Base-by-base conservation (phyloP, 2,113 vertebrate genomes). In the Neodontobutis hainanensis region DNA sequence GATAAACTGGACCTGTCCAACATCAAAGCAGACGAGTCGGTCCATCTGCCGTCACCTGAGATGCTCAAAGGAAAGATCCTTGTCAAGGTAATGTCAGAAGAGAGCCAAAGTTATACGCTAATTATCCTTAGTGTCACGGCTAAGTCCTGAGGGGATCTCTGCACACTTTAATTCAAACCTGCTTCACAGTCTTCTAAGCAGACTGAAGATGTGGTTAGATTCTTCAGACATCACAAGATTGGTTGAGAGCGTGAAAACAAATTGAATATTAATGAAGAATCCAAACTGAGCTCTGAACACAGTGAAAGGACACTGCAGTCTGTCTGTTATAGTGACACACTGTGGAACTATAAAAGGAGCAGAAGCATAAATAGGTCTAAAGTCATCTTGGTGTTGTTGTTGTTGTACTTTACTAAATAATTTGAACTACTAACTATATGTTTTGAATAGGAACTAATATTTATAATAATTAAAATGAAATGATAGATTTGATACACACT, bases 51-150 rank as follows among this genome's bases (percentile, higher is more conserved):
- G 3, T 98, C 97, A 0, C 97, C 97, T 0, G 94, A 96, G 53
- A 87, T 63, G 55, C 94, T 99, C 15, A 95, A 90, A 85, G 95
- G 96, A 59, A 99, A 98, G 92, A 94, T 99, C 77, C 91, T 99
- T 4, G 95, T 99, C 68, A 99, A 99, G 95, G 97, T 98, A 76
- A 70, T 34, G 38, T 19, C 40, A 6, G 32, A 44, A 65, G 35
- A 15, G 45, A 40, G 48, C 14, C 0, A 2, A n/a, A n/a, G n/a
- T n/a, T n/a, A n/a, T n/a, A n/a, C n/a, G n/a, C n/a, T n/a, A n/a
- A 42, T 58, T 66, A 12, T 63, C 32, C 11, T 16, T 12, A 35
- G 45, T 11, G 15, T 15, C 47, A 34, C 45, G 15, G 71, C 68
- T 45, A 49, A 2, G 66, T 63, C 80, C 61, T 70, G 34, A 0